Percentiles rank a stretch among this genome's conserved stretches.
These are phyloP conservation scores for Colaptes auratus DNA, from an alignment of 2,113 vertebrate genomes.

Conservation along the genomic window DNA sequence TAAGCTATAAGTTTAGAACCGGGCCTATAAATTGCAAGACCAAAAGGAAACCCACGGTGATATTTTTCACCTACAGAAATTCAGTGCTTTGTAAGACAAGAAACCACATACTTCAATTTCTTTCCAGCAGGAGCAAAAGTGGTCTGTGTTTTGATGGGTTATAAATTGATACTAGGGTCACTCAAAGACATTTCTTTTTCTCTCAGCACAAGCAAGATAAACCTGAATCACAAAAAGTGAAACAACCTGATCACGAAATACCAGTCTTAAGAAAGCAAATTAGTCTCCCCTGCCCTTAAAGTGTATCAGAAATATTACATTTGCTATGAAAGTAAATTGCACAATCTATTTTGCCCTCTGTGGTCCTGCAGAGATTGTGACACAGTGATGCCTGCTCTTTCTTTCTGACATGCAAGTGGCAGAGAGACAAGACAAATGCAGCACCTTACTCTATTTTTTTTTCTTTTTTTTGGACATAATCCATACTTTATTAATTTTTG, in stretches of 20 bases:
- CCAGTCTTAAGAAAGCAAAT: not conserved
- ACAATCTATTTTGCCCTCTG: constrained; percentile 14
- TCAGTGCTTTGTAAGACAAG: not conserved
- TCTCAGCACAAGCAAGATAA: not conserved
- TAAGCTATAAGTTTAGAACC: not conserved
- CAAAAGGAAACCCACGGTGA: not conserved
- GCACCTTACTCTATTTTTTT: not conserved
- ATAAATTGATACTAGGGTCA: not conserved
- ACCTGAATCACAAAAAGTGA: not conserved
- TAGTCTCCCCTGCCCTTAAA: not conserved
- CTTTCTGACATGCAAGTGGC: constrained; percentile 28
- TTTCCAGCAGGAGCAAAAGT: not conserved
- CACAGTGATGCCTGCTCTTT: not conserved
- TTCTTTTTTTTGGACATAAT: constrained; percentile 54
- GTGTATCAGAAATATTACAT: constrained; percentile 10
- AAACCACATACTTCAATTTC: not conserved
- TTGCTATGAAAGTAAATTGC: not conserved
- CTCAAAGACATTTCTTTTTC: not conserved
- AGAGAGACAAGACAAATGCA: constrained; percentile 46
- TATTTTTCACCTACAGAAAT: not conserved
- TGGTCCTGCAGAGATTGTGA: constrained; percentile 17
- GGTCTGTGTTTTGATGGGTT: not conserved
- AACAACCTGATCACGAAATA: not conserved
- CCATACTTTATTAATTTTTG: constrained; percentile 59
- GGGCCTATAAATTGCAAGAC: not conserved